A percentile compares a stretch with the other conserved stretches of the same genome.
phyloP scores from a whole-genome alignment of 2,888 invertebrate genomes.

The Torymus texanus region DNA sequence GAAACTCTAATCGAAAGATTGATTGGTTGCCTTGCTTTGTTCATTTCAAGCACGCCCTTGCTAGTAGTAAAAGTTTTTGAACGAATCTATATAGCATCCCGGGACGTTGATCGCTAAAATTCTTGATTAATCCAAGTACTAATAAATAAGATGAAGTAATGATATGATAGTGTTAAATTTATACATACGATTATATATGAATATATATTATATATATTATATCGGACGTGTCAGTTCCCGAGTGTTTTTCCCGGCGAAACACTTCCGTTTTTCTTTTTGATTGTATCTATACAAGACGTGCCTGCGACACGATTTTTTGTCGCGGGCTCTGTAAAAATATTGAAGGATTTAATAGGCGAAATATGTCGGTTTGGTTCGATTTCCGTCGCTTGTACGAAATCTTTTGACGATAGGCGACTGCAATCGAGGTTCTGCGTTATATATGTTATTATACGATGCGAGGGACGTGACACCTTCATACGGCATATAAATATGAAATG shows the following conservation, averaged over 20 bases:
- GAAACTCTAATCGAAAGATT: slow-evolving; percentile 55
- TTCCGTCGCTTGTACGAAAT: slow-evolving; percentile 30
- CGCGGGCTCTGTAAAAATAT: slow-evolving; percentile 55
- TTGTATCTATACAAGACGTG: slow-evolving; percentile 50
- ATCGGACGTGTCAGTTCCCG: slow-evolving; percentile 69
- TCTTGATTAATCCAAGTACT: slow-evolving; percentile 65
- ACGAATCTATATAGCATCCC: slow-evolving; percentile 66
- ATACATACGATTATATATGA: slow-evolving; percentile 65
- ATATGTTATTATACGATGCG: slow-evolving; percentile 60
- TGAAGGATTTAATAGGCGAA: slow-evolving; percentile 35
- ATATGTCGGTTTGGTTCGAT: slow-evolving; percentile 49
- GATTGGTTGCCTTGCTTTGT: slow-evolving; percentile 58
- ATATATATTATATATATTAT: slow-evolving; percentile 56
- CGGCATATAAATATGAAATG: slow-evolving; percentile 60
- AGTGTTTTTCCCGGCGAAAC: slow-evolving; percentile 62
- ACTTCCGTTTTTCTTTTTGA: slow-evolving; percentile 56
- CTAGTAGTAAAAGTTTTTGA: slow-evolving; percentile 64
- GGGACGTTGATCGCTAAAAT: slow-evolving; percentile 66
- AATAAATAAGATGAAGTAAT: slow-evolving; percentile 65
- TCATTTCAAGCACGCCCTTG: slow-evolving; percentile 60
- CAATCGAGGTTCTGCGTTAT: slow-evolving; percentile 50
- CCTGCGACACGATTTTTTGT: slow-evolving; percentile 52
- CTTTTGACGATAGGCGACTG: slow-evolving; percentile 28
- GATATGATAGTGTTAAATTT: slow-evolving; percentile 71
- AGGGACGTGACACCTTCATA: slow-evolving; percentile 67